Percentiles rank a stretch among this genome's conserved stretches.
Conservation (phyloP, 2,797 vertebrate genomes). For the Spinus pinus region DNA sequence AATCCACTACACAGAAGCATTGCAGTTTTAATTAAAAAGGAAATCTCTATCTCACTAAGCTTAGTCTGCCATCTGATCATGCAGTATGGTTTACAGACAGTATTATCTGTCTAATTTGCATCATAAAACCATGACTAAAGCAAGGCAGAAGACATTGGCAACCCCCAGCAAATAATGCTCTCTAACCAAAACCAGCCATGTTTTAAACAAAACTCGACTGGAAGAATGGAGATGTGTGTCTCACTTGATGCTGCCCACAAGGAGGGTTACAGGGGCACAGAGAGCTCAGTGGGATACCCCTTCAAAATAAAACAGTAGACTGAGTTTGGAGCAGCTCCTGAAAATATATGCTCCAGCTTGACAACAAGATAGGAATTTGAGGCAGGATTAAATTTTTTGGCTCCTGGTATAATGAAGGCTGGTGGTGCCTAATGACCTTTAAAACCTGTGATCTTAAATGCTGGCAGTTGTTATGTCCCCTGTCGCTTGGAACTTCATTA, state of each 20-base stretch:
- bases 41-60: conserved; percentile 49
- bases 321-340: not conserved
- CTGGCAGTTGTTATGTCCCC: not conserved
- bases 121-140: conserved; percentile 23
- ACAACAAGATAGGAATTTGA: not conserved
- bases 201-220: not conserved
- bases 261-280: not conserved
- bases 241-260: not conserved
- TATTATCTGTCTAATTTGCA: conserved; percentile 62
- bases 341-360: not conserved
- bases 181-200: not conserved
- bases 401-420: not conserved
- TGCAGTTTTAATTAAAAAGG: conserved; percentile 65
- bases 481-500: not conserved
- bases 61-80: conserved; percentile 57
- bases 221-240: not conserved
- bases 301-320: not conserved
- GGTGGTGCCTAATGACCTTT: not conserved
- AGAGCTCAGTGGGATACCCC: not conserved
- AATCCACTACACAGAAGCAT: conserved; percentile 37
- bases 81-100: conserved; percentile 33
- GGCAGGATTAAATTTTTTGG: not conserved
- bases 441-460: conserved; percentile 6
- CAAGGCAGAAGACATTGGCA: not conserved
- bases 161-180: not conserved